phyloP scores from a whole-genome alignment of 2,888 invertebrate genomes.

The Schizaphis graminum region DNA sequence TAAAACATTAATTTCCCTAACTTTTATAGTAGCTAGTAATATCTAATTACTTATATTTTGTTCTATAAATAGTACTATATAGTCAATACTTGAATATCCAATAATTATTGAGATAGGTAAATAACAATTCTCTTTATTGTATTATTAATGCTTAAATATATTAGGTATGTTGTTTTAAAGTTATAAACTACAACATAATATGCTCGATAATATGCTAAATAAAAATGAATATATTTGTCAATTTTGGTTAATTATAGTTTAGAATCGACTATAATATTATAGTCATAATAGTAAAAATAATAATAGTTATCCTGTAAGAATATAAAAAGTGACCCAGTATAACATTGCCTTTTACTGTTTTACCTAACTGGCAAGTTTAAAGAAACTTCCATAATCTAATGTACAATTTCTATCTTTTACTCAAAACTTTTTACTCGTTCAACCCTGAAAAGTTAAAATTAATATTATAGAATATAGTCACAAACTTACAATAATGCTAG shows the following conservation, averaged over 20 bases:
- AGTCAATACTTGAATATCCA: too few relatives aligned
- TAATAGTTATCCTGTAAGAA: not conserved
- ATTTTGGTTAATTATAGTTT: not conserved
- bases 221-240: not conserved
- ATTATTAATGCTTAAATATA: not conserved
- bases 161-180: not conserved
- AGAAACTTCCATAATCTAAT: not conserved
- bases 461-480: not conserved
- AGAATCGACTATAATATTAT: not conserved
- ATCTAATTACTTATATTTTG: not conserved
- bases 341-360: not conserved
- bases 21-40: not conserved
- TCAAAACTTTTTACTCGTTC: not conserved
- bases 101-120: not conserved
- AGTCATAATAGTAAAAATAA: too few relatives aligned
- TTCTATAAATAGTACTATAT: not conserved
- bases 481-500: not conserved
- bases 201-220: not conserved
- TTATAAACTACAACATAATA: not conserved
- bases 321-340: not conserved
- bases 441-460: not conserved
- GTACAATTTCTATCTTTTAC: not conserved
- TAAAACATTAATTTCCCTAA: too few relatives aligned
- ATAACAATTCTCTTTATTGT: not conserved
- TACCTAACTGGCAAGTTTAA: not conserved